Evolutionary conservation across 2,797 vertebrate species (phyloP).

Genomic region (Sitta carolinensis): DNA sequence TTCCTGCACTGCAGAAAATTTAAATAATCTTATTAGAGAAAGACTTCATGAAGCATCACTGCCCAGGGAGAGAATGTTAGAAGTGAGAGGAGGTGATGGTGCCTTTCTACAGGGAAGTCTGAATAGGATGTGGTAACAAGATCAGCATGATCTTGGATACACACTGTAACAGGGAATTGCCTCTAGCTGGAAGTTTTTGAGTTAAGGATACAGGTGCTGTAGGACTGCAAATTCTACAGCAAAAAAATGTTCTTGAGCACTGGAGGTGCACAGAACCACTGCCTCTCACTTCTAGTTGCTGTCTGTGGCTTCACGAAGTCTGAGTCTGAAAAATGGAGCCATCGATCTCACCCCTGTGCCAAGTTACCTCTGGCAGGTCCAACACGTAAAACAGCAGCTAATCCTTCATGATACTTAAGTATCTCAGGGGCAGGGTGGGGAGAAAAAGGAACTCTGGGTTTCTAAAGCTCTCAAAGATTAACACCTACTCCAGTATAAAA

Average conservation of each 20-base stretch:
- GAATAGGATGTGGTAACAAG: neutral
- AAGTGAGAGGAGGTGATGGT: neutral
- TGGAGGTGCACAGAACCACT: neutral
- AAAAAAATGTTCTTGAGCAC: neutral
- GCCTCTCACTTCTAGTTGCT: neutral
- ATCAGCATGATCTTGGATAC: neutral
- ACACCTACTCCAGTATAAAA: neutral
- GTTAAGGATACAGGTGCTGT: neutral
- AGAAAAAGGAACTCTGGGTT: neutral
- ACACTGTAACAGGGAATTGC: rapidly evolving
- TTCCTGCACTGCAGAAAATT: neutral
- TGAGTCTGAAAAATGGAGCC: neutral
- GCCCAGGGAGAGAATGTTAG: neutral
- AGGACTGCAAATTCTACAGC: neutral
- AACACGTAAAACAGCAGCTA: neutral
- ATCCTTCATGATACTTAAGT: neutral
- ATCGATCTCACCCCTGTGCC: neutral
- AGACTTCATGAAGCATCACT: neutral
- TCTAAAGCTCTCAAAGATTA: neutral
- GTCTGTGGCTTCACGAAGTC: neutral
- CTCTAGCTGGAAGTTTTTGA: neutral
- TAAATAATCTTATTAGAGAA: neutral
- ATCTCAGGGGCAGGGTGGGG: neutral
- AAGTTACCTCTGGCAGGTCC: neutral
- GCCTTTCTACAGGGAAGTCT: neutral